Evolutionary conservation across 2,797 vertebrate genomes (phyloP).

Genomic region (Sphenodon punctatus): DNA sequence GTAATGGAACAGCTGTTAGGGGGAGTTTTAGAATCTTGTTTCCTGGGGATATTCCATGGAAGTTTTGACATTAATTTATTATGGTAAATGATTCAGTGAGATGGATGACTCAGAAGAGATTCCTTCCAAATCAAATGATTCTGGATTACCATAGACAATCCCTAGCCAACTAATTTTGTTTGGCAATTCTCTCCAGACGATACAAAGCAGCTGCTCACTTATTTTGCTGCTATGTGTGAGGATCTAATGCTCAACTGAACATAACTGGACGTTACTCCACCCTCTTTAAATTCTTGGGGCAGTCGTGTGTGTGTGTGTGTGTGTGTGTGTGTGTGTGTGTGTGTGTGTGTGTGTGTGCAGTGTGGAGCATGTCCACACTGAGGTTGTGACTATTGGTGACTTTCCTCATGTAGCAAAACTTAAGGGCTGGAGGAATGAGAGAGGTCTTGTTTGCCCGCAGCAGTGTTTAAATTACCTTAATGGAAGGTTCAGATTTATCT

Average conservation of each 20-base stretch:
- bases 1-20: background rate
- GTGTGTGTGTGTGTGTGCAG: no score
- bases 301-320: background rate
- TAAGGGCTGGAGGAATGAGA: slow-evolving; percentile 22
- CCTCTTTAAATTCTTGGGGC: background rate
- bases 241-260: background rate
- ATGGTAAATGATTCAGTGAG: background rate
- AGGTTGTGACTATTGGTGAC: slow-evolving; percentile 2
- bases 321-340: no score
- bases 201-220: background rate
- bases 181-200: background rate
- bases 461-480: slow-evolving; percentile 44
- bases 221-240: background rate
- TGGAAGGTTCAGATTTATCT: slow-evolving; percentile 29
- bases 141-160: background rate
- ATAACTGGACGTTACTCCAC: background rate
- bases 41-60: background rate
- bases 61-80: background rate
- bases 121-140: background rate
- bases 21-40: background rate
- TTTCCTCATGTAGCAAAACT: slow-evolving; percentile 19
- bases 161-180: background rate
- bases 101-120: background rate
- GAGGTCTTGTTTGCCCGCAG: slow-evolving; percentile 25
- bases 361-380: no score